phyloP scores from a whole-genome alignment of 2,113 vertebrate species.

The Lophius piscatorius region DNA sequence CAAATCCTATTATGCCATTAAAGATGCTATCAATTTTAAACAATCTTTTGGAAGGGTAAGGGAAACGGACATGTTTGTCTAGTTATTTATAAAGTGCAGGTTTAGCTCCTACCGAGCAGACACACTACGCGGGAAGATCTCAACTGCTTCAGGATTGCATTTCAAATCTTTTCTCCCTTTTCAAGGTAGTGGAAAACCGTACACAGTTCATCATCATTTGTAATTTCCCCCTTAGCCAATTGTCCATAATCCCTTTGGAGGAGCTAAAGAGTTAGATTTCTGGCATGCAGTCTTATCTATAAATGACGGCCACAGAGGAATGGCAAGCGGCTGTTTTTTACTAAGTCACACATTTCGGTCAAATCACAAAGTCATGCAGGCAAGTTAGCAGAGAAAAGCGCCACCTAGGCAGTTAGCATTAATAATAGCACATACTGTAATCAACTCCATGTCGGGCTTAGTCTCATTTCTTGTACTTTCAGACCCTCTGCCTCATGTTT shows the following conservation, averaged over 20 bases:
- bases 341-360: constrained; percentile 29
- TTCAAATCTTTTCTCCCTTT: constrained; percentile 47
- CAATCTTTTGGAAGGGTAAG: constrained; percentile 29
- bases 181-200: constrained; percentile 48
- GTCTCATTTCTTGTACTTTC: constrained; percentile 32
- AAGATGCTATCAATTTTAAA: constrained; percentile 20
- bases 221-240: constrained; percentile 56
- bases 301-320: constrained; percentile 49
- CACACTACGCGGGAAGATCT: constrained; percentile 30
- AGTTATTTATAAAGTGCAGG: constrained; percentile 20
- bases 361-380: constrained; percentile 34
- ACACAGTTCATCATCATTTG: constrained; percentile 70
- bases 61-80: constrained; percentile 30
- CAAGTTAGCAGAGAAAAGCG: constrained; percentile 26
- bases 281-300: constrained; percentile 53
- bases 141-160: constrained; percentile 39
- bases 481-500: constrained; percentile 6
- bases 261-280: constrained; percentile 69
- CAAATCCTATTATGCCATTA: constrained; percentile 6
- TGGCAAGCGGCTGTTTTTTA: constrained; percentile 35
- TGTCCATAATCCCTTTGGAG: constrained; percentile 66
- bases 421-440: constrained; percentile 51
- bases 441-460: constrained; percentile 42
- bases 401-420: constrained; percentile 37
- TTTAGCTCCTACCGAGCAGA: constrained; percentile 42